A percentile compares a stretch with the other conserved stretches of the same genome.
phyloP scores from a whole-genome alignment of 2,888 invertebrate genomes.

The Phania funesta region DNA sequence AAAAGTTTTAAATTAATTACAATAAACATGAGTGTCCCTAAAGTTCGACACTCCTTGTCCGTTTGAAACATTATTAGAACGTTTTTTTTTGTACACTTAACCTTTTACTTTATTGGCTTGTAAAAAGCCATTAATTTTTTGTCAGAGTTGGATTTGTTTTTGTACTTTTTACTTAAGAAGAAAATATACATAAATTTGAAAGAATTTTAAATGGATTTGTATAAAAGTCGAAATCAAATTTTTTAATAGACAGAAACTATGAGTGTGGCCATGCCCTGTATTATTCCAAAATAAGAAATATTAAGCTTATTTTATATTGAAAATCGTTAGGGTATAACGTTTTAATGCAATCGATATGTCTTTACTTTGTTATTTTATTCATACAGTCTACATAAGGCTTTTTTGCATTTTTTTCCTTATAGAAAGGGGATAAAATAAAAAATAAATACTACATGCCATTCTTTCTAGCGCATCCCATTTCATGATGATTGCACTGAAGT shows the following conservation, averaged over 20 bases:
- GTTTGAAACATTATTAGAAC: too few relatives aligned
- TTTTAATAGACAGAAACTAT: background rate
- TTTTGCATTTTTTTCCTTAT: background rate
- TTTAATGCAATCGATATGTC: conserved; percentile 50
- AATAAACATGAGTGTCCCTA: too few relatives aligned
- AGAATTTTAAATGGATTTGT: too few relatives aligned
- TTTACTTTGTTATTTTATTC: conserved; percentile 15
- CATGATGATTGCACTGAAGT: background rate
- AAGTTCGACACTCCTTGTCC: too few relatives aligned
- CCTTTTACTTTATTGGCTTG: too few relatives aligned
- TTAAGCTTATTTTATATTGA: conserved; percentile 36
- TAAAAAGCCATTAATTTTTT: too few relatives aligned
- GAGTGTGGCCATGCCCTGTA: conserved; percentile 12
- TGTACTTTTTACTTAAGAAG: too few relatives aligned
- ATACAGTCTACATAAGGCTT: conserved; percentile 3
- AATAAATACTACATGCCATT: conserved; percentile 35
- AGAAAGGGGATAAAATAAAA: conserved; percentile 6
- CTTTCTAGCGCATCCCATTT: conserved; percentile 28
- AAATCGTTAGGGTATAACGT: conserved; percentile 22
- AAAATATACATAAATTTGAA: too few relatives aligned
- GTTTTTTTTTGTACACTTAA: too few relatives aligned
- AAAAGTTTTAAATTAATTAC: too few relatives aligned
- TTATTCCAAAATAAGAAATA: conserved; percentile 16
- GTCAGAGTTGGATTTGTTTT: too few relatives aligned
- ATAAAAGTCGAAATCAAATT: too few relatives aligned